A percentile compares a stretch with the other conserved stretches of the same genome.
These are phyloP conservation scores for Hemicordylus capensis DNA, from an alignment of 2,113 vertebrate species.

Conservation along the genomic window DNA sequence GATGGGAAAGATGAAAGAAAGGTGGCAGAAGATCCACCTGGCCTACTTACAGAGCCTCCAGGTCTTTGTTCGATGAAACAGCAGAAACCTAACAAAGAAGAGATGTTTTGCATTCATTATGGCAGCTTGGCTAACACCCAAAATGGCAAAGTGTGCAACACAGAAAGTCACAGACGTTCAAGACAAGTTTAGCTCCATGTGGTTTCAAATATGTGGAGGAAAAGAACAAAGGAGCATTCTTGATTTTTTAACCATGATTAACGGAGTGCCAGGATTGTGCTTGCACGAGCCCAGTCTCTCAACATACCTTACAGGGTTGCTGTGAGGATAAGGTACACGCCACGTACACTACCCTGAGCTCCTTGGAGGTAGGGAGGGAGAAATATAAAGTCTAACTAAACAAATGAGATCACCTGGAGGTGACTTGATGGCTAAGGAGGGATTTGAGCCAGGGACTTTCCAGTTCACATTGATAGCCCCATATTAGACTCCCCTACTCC, in stretches of 20 bases:
- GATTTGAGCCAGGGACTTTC: no score
- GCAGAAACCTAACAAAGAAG: conserved; percentile 68
- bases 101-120: conserved; percentile 4
- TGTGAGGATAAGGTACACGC: no score
- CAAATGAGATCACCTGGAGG: not conserved
- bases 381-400: not conserved
- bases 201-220: no score
- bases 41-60: conserved; percentile 77
- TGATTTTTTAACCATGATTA: no score
- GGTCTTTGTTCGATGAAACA: conserved; percentile 64
- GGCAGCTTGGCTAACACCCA: not conserved
- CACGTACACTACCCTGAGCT: no score
- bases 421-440: not conserved
- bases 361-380: no score
- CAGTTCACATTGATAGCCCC: not conserved
- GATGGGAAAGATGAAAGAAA: not conserved
- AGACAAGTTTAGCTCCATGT: no score
- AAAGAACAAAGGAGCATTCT: no score
- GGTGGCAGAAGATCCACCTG: not conserved
- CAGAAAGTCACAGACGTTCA: not conserved
- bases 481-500: not conserved
- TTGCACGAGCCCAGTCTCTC: no score
- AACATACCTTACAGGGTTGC: no score
- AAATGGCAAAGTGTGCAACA: conserved; percentile 22
- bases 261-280: no score